phyloP scores from a whole-genome alignment of 2,888 invertebrate genomes.

The Drosophila recens region DNA sequence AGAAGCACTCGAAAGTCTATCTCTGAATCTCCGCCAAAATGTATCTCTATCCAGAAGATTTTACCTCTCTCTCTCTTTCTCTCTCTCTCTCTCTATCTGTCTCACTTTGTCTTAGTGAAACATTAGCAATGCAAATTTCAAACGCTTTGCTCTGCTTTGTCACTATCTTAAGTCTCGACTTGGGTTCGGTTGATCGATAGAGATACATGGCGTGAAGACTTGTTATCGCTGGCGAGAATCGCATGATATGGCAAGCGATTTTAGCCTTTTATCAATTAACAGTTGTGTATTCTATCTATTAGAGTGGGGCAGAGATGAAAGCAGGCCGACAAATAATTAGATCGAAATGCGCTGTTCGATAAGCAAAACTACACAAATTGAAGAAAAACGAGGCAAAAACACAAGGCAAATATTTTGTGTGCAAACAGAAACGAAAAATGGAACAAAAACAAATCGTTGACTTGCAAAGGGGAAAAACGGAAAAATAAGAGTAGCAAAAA shows the following conservation, averaged over 20 bases:
- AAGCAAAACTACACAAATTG: constrained; percentile 34
- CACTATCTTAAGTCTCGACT: neutral
- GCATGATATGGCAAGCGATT: constrained; percentile 17
- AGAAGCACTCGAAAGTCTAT: constrained; percentile 6
- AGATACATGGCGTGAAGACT: neutral
- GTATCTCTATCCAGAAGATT: constrained; percentile 12
- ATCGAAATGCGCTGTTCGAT: constrained; percentile 54
- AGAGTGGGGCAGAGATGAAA: constrained; percentile 45
- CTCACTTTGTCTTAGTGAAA: neutral
- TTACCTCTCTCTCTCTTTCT: neutral
- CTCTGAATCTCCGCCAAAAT: constrained; percentile 7
- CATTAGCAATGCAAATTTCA: constrained; percentile 14
- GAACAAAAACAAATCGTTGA: constrained; percentile 13
- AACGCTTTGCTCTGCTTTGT: neutral
- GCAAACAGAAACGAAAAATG: constrained; percentile 20
- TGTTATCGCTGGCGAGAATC: constrained; percentile 16
- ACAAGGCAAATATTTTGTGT: constrained; percentile 36
- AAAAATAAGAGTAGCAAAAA: neutral
- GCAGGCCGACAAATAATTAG: constrained; percentile 61
- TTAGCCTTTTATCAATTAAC: constrained; percentile 43
- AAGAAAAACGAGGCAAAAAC: constrained; percentile 22
- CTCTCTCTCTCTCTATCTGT: neutral
- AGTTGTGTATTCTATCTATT: constrained; percentile 31
- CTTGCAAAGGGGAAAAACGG: neutral
- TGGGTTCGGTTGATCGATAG: neutral